Conservation (phyloP, 2,888 invertebrate species). For the Psococerastis gibbosa region DNA sequence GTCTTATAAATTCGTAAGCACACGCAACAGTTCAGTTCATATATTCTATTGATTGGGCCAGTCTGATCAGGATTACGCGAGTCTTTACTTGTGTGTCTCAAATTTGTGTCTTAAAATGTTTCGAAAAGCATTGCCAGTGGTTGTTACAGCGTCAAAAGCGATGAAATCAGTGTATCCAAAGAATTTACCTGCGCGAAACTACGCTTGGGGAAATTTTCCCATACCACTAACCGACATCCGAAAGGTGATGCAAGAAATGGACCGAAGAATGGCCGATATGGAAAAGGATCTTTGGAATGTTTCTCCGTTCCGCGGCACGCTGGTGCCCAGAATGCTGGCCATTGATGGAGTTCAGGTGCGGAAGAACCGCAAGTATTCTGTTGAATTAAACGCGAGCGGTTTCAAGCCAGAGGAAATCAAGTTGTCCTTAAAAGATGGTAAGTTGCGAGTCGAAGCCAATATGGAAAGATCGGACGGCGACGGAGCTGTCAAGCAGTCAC, state of each 20-base stretch:
- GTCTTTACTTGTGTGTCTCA: no score
- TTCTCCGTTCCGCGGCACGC: slow-evolving; percentile 12
- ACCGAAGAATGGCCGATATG: slow-evolving; percentile 15
- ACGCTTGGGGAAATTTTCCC: not conserved
- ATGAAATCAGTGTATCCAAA: no score
- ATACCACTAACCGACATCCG: slow-evolving; percentile 12
- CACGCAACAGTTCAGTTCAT: no score
- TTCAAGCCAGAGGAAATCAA: slow-evolving; percentile 20
- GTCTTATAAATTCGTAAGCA: no score
- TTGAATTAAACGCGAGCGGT: slow-evolving; percentile 18
- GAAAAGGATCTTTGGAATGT: slow-evolving; percentile 15
- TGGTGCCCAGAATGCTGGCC: slow-evolving; percentile 14
- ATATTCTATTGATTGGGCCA: no score
- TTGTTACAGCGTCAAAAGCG: not conserved
- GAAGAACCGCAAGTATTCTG: slow-evolving; percentile 14
- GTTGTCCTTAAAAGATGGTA: slow-evolving; percentile 17
- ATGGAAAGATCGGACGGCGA: slow-evolving; percentile 18
- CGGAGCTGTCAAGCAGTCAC: slow-evolving; percentile 19
- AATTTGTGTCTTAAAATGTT: no score
- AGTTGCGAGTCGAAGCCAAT: slow-evolving; percentile 18
- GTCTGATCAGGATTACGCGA: no score
- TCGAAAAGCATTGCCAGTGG: not conserved
- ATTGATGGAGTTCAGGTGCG: slow-evolving; percentile 12
- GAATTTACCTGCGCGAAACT: no score
- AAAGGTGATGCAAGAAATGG: slow-evolving; percentile 17